These are phyloP conservation scores for Parapristionchus giblindavisi DNA, from an alignment of 2,888 invertebrate genomes.

Conservation along the genomic window DNA sequence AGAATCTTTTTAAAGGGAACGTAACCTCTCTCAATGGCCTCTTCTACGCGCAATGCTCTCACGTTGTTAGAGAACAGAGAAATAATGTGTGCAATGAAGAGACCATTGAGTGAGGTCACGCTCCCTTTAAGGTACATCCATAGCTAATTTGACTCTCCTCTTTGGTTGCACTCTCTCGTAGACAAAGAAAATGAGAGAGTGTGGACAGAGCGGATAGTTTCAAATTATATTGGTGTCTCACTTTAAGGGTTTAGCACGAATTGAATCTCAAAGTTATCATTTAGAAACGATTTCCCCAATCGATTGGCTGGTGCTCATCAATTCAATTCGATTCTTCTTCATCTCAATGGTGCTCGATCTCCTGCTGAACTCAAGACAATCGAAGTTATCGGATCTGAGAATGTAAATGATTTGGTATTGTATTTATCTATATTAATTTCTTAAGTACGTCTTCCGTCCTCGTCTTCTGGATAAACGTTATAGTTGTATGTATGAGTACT, in stretches of 20 bases:
- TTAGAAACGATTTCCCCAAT: slow-evolving; percentile 33
- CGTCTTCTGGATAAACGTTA: slow-evolving; percentile 33
- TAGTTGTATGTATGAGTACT: slow-evolving; percentile 33
- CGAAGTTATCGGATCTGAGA: slow-evolving; percentile 7
- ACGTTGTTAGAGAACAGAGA: too few species aligned
- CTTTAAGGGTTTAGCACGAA: too few species aligned
- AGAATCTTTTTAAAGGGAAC: not conserved
- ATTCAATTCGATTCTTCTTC: slow-evolving; percentile 34
- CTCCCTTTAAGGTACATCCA: too few species aligned
- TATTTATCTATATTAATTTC: not conserved
- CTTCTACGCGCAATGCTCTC: too few species aligned
- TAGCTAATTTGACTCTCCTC: not conserved
- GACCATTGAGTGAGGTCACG: too few species aligned
- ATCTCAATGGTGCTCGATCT: not conserved
- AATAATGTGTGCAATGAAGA: too few species aligned
- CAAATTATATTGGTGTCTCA: too few species aligned
- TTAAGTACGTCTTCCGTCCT: slow-evolving; percentile 34
- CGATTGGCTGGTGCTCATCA: slow-evolving; percentile 11
- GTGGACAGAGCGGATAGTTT: not conserved
- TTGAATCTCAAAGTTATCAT: not conserved
- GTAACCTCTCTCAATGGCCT: too few species aligned
- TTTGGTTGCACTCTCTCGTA: not conserved
- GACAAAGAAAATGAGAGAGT: not conserved
- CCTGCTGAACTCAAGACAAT: slow-evolving; percentile 30
- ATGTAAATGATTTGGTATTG: not conserved